Percentiles rank a stretch among this genome's conserved stretches.
Evolutionary conservation across 1,140 invertebrate species (phyloP).

Genomic region (Babylonia areolata): DNA sequence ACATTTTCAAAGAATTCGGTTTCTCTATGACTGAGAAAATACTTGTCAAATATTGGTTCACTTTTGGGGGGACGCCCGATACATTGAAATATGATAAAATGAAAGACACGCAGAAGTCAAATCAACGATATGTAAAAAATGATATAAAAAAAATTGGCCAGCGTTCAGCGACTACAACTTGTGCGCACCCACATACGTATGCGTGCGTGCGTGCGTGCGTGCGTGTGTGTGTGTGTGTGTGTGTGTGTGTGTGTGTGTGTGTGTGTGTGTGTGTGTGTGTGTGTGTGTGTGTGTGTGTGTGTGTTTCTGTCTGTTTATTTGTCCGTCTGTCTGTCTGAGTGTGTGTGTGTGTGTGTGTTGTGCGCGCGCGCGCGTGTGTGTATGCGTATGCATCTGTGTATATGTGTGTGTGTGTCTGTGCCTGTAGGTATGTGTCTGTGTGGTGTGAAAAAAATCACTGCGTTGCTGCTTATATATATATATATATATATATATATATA

Average conservation of each 20-base stretch:
- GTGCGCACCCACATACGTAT: too few species aligned
- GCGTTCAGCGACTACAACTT: too few species aligned
- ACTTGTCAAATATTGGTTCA: too few species aligned
- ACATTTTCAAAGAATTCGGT: too few species aligned
- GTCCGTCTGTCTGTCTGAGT: not conserved
- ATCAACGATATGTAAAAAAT: too few species aligned
- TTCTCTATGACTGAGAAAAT: too few species aligned
- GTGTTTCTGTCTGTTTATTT: constrained; percentile 4
- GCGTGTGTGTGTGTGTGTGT: constrained; percentile 1
- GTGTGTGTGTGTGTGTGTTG: not conserved
- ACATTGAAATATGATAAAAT: too few species aligned
- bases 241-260: not conserved
- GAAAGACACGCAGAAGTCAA: too few species aligned
- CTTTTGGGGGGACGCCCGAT: too few species aligned
- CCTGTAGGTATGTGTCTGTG: not conserved
- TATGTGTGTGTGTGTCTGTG: not conserved
- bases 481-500: not conserved
- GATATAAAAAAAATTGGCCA: too few species aligned
- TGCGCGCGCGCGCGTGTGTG: not conserved
- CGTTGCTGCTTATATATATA: not conserved
- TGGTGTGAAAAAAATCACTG: not conserved
- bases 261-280: not conserved
- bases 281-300: not conserved
- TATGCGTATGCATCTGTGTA: not conserved
- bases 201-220: constrained; percentile 6